Base-by-base conservation (phyloP, 2,888 invertebrate species). In the Artemia sp. region DNA sequence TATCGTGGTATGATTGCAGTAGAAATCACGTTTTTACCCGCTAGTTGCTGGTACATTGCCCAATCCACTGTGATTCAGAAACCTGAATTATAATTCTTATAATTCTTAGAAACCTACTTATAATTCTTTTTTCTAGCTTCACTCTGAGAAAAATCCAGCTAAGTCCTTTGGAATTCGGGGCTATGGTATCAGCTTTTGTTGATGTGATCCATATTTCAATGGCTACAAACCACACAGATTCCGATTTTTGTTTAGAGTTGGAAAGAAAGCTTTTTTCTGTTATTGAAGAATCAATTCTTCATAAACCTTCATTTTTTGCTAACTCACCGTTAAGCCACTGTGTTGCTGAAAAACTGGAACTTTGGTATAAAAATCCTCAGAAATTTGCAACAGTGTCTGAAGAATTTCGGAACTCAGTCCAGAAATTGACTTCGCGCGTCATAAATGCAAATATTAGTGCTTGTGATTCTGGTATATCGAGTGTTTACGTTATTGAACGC, bases 121-220 rank as follows among this genome's bases (percentile, higher is more conserved):
- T 38, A 38, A 5, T 38, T 38, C n/a, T 58, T 58, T 8, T 19
- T 58, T 58, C 24, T 24, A 58, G 64, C 24, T 58, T 58, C 24
- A 24, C 14, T 58, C n/a, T 58, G 14, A 8, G 64, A 58, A n/a
- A 24, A 19, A 24, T 58, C 64, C 64, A 58, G 64, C 64, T 58
- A 8, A 58, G 64, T 58, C 64, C 64, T 58, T 58, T 24, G 64
- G 64, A 58, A 24, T n/a, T 58, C 64, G n/a, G 64, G 8, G 64
- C 64, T 58, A n/a, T 58, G 14, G 24, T 58, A 19, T 19, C 64
- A 19, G 64, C 64, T 19, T 10, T 58, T n/a, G 64, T 58, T 9
- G 64, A 58, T 24, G 14, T 58, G 10, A n/a, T 58, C 14, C 64
- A 58, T 24, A n/a, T 58, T 19, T n/a, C 64, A 19, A 9, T 58